A percentile compares a stretch with the other conserved stretches of the same genome.
Conservation (phyloP, 2,888 invertebrate species). For the Lycocerus yunnanus region DNA sequence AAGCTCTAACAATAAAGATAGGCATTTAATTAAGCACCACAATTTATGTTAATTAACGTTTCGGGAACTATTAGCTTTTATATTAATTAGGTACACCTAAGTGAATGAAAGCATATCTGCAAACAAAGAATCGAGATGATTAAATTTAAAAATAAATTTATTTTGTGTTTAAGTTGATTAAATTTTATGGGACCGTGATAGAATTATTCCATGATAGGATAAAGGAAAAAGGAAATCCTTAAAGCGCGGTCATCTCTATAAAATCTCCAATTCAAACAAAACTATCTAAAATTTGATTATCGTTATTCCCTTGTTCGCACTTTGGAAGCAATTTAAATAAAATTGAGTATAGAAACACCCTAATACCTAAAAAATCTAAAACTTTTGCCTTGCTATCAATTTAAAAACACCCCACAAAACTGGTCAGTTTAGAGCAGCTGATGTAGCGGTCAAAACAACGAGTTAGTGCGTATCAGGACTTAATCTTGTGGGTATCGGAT, state of each 20-base stretch:
- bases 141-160: background rate
- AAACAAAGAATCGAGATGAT: background rate
- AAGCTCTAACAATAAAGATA: background rate
- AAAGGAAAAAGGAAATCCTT: conserved; percentile 1
- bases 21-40: background rate
- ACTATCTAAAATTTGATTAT: conserved; percentile 35
- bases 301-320: conserved; percentile 35
- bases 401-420: conserved; percentile 41
- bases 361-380: conserved; percentile 23
- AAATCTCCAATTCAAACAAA: conserved; percentile 33
- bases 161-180: background rate
- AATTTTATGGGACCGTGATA: background rate
- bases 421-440: conserved; percentile 36
- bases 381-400: conserved; percentile 38
- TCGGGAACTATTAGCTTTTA: background rate
- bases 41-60: background rate
- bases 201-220: background rate
- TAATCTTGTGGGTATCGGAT: conserved; percentile 43
- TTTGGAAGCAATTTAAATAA: conserved; percentile 38
- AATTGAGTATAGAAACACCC: conserved; percentile 19
- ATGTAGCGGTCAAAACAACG: conserved; percentile 42
- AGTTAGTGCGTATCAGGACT: conserved; percentile 47
- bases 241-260: conserved; percentile 9
- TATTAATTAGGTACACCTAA: background rate
- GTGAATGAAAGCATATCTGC: background rate